These are phyloP conservation scores for Charina bottae DNA, from an alignment of 2,113 vertebrate genomes.

Conservation along the genomic window DNA sequence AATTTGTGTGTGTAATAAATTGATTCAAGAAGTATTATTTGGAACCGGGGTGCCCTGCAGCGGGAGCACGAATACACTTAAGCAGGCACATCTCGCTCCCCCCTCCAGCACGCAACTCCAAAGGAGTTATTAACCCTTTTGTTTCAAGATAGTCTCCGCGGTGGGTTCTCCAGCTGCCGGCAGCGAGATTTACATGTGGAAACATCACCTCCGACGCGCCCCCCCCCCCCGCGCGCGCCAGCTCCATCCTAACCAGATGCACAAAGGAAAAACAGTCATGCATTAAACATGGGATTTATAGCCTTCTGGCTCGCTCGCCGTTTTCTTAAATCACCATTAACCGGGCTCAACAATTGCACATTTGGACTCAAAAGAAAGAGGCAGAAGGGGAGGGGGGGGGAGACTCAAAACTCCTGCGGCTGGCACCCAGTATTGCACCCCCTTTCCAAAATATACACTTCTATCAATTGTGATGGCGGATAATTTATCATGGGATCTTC, in stretches of 20 bases:
- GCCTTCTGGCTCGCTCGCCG: constrained; percentile 83
- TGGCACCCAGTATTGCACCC: constrained; percentile 30
- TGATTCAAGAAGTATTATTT: neutral
- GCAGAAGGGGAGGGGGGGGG: neutral
- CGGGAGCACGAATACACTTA: neutral
- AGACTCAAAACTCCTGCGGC: constrained; percentile 37
- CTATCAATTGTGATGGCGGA: neutral
- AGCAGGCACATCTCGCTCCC: constrained; percentile 33
- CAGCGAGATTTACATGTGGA: constrained; percentile 71
- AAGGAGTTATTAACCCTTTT: constrained; percentile 78
- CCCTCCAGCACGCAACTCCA: constrained; percentile 61
- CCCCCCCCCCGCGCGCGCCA: constrained; percentile 76
- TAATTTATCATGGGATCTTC: neutral
- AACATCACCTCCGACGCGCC: constrained; percentile 79
- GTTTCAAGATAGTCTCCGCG: constrained; percentile 70
- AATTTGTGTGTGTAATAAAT: neutral
- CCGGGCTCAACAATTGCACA: constrained; percentile 70
- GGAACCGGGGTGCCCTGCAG: constrained; percentile 52
- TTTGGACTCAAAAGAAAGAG: constrained; percentile 59
- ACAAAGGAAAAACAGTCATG: constrained; percentile 93
- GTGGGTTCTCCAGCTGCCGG: constrained; percentile 65
- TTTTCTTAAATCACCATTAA: constrained; percentile 76
- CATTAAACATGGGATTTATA: constrained; percentile 93
- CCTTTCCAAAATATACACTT: neutral
- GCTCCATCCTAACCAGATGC: constrained; percentile 76